These are phyloP conservation scores for Papilio aristodemus DNA, from an alignment of 1,140 invertebrate genomes.

Conservation along the genomic window DNA sequence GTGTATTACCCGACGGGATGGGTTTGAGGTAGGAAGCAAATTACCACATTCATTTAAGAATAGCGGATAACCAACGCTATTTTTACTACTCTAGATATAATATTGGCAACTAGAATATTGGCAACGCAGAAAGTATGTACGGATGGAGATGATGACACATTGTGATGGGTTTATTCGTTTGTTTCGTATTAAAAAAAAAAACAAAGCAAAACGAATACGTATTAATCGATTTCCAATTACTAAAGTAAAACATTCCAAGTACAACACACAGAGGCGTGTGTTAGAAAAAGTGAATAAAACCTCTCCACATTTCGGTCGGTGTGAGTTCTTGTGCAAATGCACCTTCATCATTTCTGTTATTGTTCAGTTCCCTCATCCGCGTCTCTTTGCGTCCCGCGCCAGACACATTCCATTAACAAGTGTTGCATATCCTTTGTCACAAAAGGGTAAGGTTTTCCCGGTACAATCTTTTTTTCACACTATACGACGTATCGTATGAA, in stretches of 20 bases:
- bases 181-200: background rate
- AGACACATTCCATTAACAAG: slow-evolving; percentile 33
- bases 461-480: background rate
- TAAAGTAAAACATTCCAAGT: background rate
- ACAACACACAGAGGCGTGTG: background rate
- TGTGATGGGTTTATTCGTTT: background rate
- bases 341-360: slow-evolving; percentile 32
- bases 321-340: slow-evolving; percentile 9
- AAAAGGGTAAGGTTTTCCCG: slow-evolving; percentile 6
- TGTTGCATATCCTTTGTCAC: slow-evolving; percentile 24
- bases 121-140: too few relatives aligned
- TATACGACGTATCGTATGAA: background rate
- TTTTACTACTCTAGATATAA: too few relatives aligned
- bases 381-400: slow-evolving; percentile 18
- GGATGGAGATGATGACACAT: too few relatives aligned
- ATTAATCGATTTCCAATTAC: slow-evolving; percentile 16
- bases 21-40: too few relatives aligned
- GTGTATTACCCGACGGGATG: too few relatives aligned
- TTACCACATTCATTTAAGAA: too few relatives aligned
- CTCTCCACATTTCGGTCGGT: slow-evolving; percentile 6
- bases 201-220: background rate
- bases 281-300: slow-evolving; percentile 18
- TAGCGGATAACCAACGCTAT: too few relatives aligned
- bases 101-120: too few relatives aligned
- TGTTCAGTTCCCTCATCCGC: slow-evolving; percentile 25